Conservation (phyloP, 2,113 vertebrate species). For the Pseudopipra pipra region DNA sequence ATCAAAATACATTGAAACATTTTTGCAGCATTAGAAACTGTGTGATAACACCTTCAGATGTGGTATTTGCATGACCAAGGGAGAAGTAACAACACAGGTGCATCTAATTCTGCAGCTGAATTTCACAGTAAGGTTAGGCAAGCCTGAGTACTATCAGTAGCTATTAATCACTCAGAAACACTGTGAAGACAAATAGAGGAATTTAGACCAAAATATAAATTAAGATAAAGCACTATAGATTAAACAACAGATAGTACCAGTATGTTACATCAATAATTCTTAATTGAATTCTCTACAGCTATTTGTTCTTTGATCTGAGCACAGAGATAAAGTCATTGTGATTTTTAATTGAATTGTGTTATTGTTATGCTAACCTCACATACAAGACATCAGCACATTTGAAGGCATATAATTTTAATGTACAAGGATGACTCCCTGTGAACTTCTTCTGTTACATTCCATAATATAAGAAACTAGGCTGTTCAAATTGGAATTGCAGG, state of each 20-base stretch:
- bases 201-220: slow-evolving; percentile 50
- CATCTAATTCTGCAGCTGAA: background rate
- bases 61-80: background rate
- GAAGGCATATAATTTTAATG: background rate
- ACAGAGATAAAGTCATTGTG: slow-evolving; percentile 53
- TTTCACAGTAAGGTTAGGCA: background rate
- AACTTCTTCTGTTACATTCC: background rate
- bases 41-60: background rate
- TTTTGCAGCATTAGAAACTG: background rate
- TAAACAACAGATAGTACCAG: slow-evolving; percentile 22
- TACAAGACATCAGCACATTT: background rate
- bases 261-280: slow-evolving; percentile 56
- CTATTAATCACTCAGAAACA: background rate
- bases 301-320: slow-evolving; percentile 58
- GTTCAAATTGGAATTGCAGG: background rate
- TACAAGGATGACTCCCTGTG: background rate
- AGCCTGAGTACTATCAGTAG: background rate
- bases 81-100: background rate
- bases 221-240: slow-evolving; percentile 50
- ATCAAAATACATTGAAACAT: background rate
- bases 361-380: slow-evolving; percentile 7
- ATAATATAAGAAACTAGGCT: background rate
- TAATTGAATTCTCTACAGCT: slow-evolving; percentile 53
- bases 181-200: background rate
- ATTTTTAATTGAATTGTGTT: slow-evolving; percentile 64